phyloP scores from a whole-genome alignment of 2,113 vertebrate species.

The Alectura lathami region DNA sequence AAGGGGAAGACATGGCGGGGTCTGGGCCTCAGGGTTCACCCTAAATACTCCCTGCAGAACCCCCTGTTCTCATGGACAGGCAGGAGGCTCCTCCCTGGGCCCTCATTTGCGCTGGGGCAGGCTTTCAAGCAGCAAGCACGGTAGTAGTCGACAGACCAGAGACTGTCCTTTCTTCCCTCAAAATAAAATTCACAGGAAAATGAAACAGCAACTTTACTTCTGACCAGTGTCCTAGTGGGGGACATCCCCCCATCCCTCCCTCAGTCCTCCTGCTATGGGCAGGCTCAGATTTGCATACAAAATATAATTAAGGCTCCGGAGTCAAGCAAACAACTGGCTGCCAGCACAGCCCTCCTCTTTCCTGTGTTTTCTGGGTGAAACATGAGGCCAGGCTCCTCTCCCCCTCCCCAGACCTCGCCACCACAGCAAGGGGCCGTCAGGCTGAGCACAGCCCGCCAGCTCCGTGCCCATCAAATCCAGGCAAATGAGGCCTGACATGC shows the following conservation, averaged over 20 bases:
- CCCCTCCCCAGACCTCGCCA: conserved; percentile 65
- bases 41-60: neutral
- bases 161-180: neutral
- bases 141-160: neutral
- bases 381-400: conserved; percentile 8
- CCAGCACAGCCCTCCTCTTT: neutral
- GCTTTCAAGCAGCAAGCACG: neutral
- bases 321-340: neutral
- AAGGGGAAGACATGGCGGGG: neutral
- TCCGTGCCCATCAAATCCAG: conserved; percentile 80
- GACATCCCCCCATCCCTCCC: neutral
- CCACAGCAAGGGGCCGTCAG: conserved; percentile 79
- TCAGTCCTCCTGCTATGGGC: neutral
- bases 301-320: conserved; percentile 14
- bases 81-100: neutral
- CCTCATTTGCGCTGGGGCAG: conserved; percentile 5
- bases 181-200: neutral
- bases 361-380: conserved; percentile 29
- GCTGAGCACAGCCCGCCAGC: conserved; percentile 80
- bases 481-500: conserved; percentile 84
- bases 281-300: neutral
- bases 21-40: neutral
- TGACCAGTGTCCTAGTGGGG: too few species aligned
- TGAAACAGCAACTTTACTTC: neutral
- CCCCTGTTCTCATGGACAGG: neutral